Percentiles rank a stretch among this genome's conserved stretches.
Evolutionary conservation across 2,888 invertebrate genomes (phyloP).

Genomic region (Ellobium chinense): DNA sequence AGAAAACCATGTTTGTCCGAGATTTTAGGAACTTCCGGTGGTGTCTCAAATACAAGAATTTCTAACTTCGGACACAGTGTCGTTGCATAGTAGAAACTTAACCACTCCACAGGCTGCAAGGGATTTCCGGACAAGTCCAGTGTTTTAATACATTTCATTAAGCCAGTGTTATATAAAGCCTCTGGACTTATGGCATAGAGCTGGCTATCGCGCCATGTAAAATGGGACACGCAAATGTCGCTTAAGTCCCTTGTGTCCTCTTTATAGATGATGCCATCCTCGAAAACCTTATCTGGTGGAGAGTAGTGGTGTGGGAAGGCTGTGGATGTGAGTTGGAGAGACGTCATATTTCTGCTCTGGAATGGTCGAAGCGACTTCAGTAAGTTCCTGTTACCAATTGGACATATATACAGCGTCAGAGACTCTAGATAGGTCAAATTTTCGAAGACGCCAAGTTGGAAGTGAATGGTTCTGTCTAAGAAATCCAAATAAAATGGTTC

Average conservation of each 20-base stretch:
- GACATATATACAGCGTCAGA: neutral
- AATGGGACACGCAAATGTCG: neutral
- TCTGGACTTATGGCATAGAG: neutral
- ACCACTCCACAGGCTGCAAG: too few species aligned
- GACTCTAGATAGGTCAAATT: neutral
- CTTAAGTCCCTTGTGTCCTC: neutral
- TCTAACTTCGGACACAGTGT: too few species aligned
- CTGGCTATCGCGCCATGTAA: neutral
- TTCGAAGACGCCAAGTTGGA: neutral
- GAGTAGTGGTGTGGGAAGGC: neutral
- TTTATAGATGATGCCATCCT: neutral
- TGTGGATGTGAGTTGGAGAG: neutral
- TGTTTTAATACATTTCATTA: too few species aligned
- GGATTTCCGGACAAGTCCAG: too few species aligned
- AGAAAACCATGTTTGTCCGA: too few species aligned
- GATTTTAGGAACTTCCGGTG: too few species aligned
- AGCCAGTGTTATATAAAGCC: too few species aligned
- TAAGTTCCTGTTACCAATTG: neutral
- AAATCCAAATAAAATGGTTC: too few species aligned
- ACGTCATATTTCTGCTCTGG: neutral
- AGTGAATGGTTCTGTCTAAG: too few species aligned
- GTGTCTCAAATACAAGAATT: too few species aligned
- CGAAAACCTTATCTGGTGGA: neutral
- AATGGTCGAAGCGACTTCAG: neutral
- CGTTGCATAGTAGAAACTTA: too few species aligned